Percentiles rank a stretch among this genome's conserved stretches.
Conservation (phyloP, 2,797 vertebrate genomes). For the Lacerta agilis region DNA sequence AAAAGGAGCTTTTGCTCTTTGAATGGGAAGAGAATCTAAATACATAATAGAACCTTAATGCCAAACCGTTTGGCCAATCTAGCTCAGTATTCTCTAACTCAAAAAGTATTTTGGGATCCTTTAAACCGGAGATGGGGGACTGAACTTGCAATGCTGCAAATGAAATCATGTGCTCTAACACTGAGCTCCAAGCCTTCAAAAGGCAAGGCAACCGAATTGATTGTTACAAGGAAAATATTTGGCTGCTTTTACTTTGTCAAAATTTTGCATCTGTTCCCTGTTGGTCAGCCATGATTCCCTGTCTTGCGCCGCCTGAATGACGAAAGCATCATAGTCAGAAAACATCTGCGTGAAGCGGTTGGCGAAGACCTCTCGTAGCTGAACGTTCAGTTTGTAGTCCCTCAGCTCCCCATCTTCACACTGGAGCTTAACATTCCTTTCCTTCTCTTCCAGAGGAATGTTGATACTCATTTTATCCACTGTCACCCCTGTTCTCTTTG, state of each 20-base stretch:
- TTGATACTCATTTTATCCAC: conserved; percentile 85
- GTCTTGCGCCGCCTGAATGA: conserved; percentile 92
- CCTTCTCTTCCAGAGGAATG: conserved; percentile 72
- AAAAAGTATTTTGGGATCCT: neutral
- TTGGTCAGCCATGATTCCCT: conserved; percentile 96
- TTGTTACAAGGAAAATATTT: neutral
- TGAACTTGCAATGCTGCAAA: neutral
- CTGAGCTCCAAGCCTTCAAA: neutral
- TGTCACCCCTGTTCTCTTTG: conserved; percentile 86
- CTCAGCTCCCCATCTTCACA: conserved; percentile 86
- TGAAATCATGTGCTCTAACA: neutral
- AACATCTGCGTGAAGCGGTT: conserved; percentile 94
- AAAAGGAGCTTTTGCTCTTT: neutral
- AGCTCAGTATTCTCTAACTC: neutral
- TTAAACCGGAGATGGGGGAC: neutral
- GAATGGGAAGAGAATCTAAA: neutral
- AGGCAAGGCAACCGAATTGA: neutral
- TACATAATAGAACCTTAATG: neutral
- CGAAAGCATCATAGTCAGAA: conserved; percentile 93
- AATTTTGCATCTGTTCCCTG: conserved; percentile 94
- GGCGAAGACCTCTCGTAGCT: conserved; percentile 95
- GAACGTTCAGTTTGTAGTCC: conserved; percentile 90
- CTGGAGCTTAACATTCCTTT: conserved; percentile 76
- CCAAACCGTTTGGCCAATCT: neutral
- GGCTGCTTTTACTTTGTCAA: conserved; percentile 90